Base-by-base conservation (phyloP, 2,888 invertebrate genomes). In the Salticus scenicus region DNA sequence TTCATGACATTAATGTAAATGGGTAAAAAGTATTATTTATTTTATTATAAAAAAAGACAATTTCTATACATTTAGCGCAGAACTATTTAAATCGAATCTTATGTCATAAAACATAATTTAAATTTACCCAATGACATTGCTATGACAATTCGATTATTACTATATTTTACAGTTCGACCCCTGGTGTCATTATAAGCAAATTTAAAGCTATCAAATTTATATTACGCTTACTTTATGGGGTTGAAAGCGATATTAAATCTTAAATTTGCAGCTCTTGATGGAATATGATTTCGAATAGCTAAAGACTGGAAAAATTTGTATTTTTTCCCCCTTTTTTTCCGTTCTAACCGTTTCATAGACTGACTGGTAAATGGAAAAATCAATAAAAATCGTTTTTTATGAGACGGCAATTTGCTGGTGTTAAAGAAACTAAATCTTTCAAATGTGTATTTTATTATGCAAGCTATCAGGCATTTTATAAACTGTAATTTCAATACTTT, bases 151-250 rank as follows among this genome's bases (percentile, higher is more conserved):
- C n/a, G n/a, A n/a, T n/a, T n/a, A n/a, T n/a, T 37, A 17, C 47
- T 12, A 57, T 57, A 57, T 57, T 57, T n/a, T 57, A 57, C 24
- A 24, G 57, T 24, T 20, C 24, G 57, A 57, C 57, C 57, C 24
- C 5, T 24, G 20, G 24, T 57, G 57, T 57, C 57, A 57, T 57
- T 57, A 57, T 57, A 57, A 24, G 57, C 57, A 57, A 57, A 57
- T 57, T 24, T 57, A 57, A 24, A 57, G 20, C 24, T 24, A 24
- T 57, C 57, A 57, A 57, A 57, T 57, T 57, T 57, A 57, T 57
- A 57, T 57, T 24, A 57, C 57, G 4, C 24, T 57, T 57, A 57
- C 2, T 57, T 57, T 57, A 57, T 24, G 20, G 24, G 4, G 57
- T 1, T 24, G 12, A 24, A 57, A 24, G 20, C 24, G 20, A 24